phyloP scores from a whole-genome alignment of 2,888 invertebrate genomes.

The Cryptocheilus praepositus region DNA sequence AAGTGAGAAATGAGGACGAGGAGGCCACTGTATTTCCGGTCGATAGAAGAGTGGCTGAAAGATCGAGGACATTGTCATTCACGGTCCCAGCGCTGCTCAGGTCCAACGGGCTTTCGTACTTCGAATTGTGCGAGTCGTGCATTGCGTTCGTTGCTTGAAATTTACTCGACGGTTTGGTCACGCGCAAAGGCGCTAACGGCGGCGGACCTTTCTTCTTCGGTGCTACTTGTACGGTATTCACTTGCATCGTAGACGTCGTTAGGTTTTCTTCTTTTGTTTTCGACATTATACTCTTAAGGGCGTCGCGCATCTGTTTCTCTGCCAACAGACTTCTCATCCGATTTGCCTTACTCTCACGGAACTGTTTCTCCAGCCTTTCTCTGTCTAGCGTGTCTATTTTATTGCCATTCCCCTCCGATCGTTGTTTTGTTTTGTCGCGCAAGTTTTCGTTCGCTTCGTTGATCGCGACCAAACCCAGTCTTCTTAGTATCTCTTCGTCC shows the following conservation, averaged over 20 bases:
- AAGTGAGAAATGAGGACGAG: constrained; percentile 8
- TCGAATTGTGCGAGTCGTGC: constrained; percentile 41
- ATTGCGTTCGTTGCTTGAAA: constrained; percentile 37
- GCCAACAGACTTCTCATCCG: constrained; percentile 66
- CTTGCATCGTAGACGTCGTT: constrained; percentile 9
- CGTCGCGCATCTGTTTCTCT: constrained; percentile 69
- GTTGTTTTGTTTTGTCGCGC: constrained; percentile 49
- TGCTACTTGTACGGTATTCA: constrained; percentile 17
- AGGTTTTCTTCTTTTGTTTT: constrained; percentile 53
- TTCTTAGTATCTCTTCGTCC: constrained; percentile 65
- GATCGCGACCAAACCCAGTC: constrained; percentile 63
- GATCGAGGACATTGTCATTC: constrained; percentile 59
- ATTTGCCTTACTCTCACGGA: constrained; percentile 68
- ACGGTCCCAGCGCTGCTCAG: constrained; percentile 58
- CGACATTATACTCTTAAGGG: constrained; percentile 62
- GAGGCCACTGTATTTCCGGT: constrained; percentile 13
- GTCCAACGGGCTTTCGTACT: constrained; percentile 64
- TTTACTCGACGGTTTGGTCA: constrained; percentile 46
- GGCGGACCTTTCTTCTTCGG: constrained; percentile 67
- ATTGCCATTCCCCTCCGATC: constrained; percentile 35
- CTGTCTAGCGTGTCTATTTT: constrained; percentile 52
- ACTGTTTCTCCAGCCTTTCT: constrained; percentile 65
- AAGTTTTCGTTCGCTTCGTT: constrained; percentile 54
- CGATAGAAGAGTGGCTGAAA: constrained; percentile 54
- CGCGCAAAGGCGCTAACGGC: constrained; percentile 64